Conservation (phyloP, 2,888 invertebrate genomes). For the Griposia aprilina region DNA sequence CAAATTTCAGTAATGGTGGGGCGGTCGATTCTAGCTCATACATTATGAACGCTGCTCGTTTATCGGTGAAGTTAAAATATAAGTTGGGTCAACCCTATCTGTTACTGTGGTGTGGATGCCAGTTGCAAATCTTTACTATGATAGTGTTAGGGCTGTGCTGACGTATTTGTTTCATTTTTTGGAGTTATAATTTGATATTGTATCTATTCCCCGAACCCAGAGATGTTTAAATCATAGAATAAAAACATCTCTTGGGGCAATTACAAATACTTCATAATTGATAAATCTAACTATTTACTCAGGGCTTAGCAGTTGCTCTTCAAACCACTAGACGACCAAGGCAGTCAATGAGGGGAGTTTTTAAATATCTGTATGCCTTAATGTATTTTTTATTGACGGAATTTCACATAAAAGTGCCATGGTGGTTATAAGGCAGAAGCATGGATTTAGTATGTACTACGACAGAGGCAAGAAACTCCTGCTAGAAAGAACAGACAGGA, state of each 20-base stretch:
- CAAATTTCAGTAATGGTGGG: slow-evolving; percentile 73
- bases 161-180: background rate
- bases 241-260: background rate
- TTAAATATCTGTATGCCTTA: background rate
- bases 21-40: slow-evolving; percentile 71
- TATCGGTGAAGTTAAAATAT: slow-evolving; percentile 73
- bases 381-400: background rate
- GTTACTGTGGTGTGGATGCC: slow-evolving; percentile 44
- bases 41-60: slow-evolving; percentile 72
- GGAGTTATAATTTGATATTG: background rate
- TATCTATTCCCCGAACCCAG: too few relatives aligned
- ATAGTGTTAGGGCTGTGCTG: slow-evolving; percentile 36
- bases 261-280: background rate
- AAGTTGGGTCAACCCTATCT: slow-evolving; percentile 69
- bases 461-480: background rate
- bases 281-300: too few relatives aligned
- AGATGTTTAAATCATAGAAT: background rate
- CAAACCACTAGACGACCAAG: background rate
- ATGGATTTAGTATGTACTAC: too few relatives aligned
- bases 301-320: background rate
- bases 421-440: background rate
- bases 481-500: background rate
- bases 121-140: slow-evolving; percentile 56
- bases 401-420: background rate
- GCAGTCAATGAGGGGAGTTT: too few relatives aligned